These are phyloP conservation scores for Gopherus evgoodei DNA, from an alignment of 2,113 vertebrate genomes.

Conservation along the genomic window DNA sequence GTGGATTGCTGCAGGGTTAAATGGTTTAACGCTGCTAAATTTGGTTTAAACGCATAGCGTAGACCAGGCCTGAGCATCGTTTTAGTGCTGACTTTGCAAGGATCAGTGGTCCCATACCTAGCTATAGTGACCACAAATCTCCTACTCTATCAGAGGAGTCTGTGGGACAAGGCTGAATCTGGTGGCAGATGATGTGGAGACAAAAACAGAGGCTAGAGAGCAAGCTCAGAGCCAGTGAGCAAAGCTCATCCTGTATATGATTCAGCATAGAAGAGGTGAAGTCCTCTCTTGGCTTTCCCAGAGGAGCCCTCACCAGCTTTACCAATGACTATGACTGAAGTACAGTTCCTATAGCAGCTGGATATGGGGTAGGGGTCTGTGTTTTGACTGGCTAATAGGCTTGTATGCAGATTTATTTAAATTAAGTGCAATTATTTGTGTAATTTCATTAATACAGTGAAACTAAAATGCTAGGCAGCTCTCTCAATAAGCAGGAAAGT, in stretches of 20 bases:
- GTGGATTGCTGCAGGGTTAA: no score
- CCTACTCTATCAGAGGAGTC: not conserved
- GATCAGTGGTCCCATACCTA: rapidly evolving
- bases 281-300: not conserved
- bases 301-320: not conserved
- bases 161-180: not conserved
- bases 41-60: no score
- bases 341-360: not conserved
- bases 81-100: not conserved
- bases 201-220: not conserved
- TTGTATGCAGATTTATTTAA: not conserved
- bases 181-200: not conserved
- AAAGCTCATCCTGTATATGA: not conserved
- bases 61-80: rapidly evolving
- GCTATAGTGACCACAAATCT: not conserved
- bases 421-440: not conserved
- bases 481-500: rapidly evolving
- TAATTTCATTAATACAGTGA: not conserved
- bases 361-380: not conserved
- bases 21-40: no score
- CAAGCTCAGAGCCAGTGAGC: not conserved
- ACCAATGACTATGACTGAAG: not conserved
- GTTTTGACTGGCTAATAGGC: not conserved
- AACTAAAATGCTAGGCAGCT: not conserved
- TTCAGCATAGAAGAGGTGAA: not conserved